Base-by-base conservation (phyloP, 2,888 invertebrate species). In the Ochropleura leucogaster region DNA sequence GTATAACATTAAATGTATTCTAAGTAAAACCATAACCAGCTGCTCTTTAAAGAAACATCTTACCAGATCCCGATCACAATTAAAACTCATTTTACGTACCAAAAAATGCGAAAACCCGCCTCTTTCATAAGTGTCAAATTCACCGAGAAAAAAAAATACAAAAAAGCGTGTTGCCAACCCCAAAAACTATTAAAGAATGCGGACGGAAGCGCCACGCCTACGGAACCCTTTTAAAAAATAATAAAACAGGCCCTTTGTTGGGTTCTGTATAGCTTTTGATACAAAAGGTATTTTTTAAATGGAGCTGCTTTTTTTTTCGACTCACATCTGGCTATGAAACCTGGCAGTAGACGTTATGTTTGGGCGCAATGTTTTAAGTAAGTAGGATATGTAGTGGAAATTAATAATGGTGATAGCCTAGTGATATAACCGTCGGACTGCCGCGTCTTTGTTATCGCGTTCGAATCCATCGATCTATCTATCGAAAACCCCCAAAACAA, bases 221-320 rank as follows among this genome's bases (percentile, higher is more conserved):
- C 91, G 90, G 91, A 92, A 92, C 91, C 93, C 92, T 90, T 92
- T 92, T 92, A 89, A 89, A 90, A 90, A 89, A 90, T 90, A 89
- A 90, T 90, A 90, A 90, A 90, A 88, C 87, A 77, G 87, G 53
- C 75, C 78, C 77, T 84, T 89, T 85, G 86, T 86, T 80, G 70
- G 76, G 81, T 80, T 71, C 82, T 72, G 77, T 82, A 89, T 83
- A 88, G 84, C 82, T 82, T 87, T 87, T 89, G 87, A 86, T 88
- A 90, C 89, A 85, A 89, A 87, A 88, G 88, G 88, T 83, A 82
- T 85, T 88, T 88, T 86, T 83, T 74, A 44, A 85, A 84, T 44
- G 14, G 67, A 72, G 71, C 69, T 65, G 67, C 51, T 65, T 82
- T 86, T 85, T 64, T 68, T 82, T 80, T 51, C 16, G 47, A 4